Conservation (phyloP, 2,113 vertebrate genomes). For the Noturus placidus region DNA sequence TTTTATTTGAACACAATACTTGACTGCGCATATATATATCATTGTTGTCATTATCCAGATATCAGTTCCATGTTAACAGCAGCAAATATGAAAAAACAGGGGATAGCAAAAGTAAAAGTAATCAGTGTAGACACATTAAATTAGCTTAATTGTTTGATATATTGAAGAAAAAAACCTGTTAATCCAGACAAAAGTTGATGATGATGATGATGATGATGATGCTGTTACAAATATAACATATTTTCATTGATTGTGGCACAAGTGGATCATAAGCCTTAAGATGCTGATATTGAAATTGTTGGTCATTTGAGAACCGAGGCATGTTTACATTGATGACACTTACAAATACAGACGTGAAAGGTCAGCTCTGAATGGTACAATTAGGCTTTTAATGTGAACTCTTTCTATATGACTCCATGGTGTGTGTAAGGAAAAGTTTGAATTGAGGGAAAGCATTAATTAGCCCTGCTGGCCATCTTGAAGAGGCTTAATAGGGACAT, state of each 20-base stretch:
- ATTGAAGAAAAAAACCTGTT: not conserved
- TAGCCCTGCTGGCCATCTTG: slow-evolving; percentile 69
- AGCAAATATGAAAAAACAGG: not conserved
- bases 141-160: not conserved
- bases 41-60: not conserved
- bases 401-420: slow-evolving; percentile 21
- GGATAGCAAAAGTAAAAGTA: not conserved
- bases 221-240: not conserved
- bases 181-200: not conserved
- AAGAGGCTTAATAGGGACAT: slow-evolving; percentile 72
- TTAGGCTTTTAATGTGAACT: not conserved
- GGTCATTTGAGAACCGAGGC: not conserved
- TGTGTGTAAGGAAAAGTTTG: slow-evolving; percentile 29
- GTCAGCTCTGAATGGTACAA: not conserved
- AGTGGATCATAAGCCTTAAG: not conserved
- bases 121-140: not conserved
- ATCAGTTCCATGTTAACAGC: not conserved
- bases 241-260: not conserved
- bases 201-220: not conserved
- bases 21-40: not conserved
- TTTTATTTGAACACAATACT: not conserved
- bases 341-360: not conserved
- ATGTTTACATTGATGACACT: not conserved
- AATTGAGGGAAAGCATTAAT: slow-evolving; percentile 59
- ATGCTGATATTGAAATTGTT: not conserved